Base-by-base conservation (phyloP, 2,113 vertebrate species). In the Xerus inauris region DNA sequence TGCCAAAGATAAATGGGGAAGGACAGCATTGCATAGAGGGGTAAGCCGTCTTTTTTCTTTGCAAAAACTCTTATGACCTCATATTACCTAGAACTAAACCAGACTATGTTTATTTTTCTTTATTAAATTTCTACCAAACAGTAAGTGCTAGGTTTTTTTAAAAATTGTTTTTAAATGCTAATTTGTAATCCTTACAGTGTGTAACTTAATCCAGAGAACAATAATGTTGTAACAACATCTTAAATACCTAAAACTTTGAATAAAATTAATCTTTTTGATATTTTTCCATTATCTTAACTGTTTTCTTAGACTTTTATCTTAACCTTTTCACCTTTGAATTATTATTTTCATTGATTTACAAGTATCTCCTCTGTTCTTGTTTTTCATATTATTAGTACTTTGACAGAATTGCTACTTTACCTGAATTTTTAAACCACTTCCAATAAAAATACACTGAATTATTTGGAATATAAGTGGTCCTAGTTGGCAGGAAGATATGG, bases 1-100 rank as follows among this genome's bases (percentile, higher is more conserved):
- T 98, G 99, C 99, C 99, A 99, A 99, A 99, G 99, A 99, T 98
- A 99, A 99, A 88, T 99, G 99, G 99, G 99, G 99, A 97, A 99
- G 99, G 98, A 99, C 99, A 4, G 99, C 99, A 4, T 97, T 99
- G 40, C 99, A 99, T 80, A 99, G 99, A 98, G 99, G 99, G 98
- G 99, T 99, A 98, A 99, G 99, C 72, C 40, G 69, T 5, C 86
- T 35, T 14, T 69, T 49, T 76, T 87, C 38, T 32, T 97, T 91
- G 71, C 24, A 8, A 28, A 82, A 73, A 59, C 32, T 57, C 10
- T 30, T 65, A 30, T 40, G 45, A 71, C 35, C 8, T 79, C 35
- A 2, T 73, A 35, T 57, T 57, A 54, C 38, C 38, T 40, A 80
- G 45, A 49, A 35, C 47, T 65, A 26, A 87, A n/a, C 19, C 59